phyloP scores from a whole-genome alignment of 2,888 invertebrate genomes.

The Luperina testacea region DNA sequence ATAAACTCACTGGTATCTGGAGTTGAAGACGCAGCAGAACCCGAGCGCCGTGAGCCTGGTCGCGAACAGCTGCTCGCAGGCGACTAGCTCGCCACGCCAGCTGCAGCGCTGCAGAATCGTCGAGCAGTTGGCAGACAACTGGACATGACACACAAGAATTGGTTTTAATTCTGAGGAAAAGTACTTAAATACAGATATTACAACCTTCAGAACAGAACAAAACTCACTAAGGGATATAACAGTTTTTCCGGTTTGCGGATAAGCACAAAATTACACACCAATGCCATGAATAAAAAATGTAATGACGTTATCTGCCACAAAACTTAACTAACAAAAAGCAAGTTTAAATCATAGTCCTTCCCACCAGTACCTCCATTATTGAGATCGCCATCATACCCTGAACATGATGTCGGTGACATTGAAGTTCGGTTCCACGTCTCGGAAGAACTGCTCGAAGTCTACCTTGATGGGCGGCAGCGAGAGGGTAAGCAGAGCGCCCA shows the following conservation, averaged over 20 bases:
- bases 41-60: slow-evolving; percentile 87
- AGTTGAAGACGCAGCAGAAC: slow-evolving; percentile 90
- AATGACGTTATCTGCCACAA: neutral
- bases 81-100: slow-evolving; percentile 79
- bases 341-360: neutral
- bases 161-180: neutral
- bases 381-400: slow-evolving; percentile 32
- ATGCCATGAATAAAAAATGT: neutral
- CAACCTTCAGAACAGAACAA: neutral
- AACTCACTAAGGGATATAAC: neutral
- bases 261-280: neutral
- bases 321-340: neutral
- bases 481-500: slow-evolving; percentile 55
- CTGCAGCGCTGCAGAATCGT: slow-evolving; percentile 82
- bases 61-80: slow-evolving; percentile 83
- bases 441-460: slow-evolving; percentile 49
- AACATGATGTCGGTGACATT: slow-evolving; percentile 62
- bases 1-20: slow-evolving; percentile 75
- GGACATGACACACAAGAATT: slow-evolving; percentile 2
- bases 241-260: neutral
- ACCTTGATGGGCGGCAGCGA: slow-evolving; percentile 28
- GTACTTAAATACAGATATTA: neutral
- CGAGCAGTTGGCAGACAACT: slow-evolving; percentile 86
- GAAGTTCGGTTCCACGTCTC: slow-evolving; percentile 16
- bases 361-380: neutral